These are phyloP conservation scores for Chauna torquata DNA, from an alignment of 2,113 vertebrate genomes.

Conservation along the genomic window DNA sequence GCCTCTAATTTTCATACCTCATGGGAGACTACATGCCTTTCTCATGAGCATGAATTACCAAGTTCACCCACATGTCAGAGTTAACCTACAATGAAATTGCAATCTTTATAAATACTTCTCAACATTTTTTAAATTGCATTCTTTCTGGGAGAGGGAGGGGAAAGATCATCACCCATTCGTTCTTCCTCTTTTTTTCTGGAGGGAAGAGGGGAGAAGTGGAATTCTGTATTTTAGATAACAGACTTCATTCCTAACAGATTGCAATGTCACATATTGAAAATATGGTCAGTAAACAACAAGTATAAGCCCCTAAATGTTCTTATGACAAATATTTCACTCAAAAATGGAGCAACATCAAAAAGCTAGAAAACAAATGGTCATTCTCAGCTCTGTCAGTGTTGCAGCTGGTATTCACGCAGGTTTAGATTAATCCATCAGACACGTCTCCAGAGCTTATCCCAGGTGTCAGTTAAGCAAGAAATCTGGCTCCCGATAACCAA, in stretches of 20 bases:
- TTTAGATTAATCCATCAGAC: neutral
- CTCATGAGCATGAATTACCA: neutral
- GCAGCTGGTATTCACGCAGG: conserved; percentile 10
- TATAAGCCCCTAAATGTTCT: neutral
- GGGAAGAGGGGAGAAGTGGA: neutral
- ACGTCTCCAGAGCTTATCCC: neutral
- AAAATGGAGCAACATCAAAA: conserved; percentile 39
- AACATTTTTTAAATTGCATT: neutral
- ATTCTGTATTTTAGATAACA: neutral
- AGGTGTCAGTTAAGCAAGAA: conserved; percentile 86
- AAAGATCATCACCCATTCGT: neutral
- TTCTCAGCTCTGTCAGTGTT: neutral
- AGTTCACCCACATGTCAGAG: neutral
- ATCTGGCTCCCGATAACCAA: conserved; percentile 90
- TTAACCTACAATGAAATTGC: neutral
- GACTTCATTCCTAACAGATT: conserved; percentile 6
- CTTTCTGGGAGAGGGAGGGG: neutral
- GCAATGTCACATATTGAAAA: conserved; percentile 20
- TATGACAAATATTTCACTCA: conserved; percentile 48
- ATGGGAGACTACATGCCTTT: neutral
- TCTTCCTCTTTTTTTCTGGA: neutral
- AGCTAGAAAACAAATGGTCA: conserved; percentile 37
- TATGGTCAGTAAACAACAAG: conserved; percentile 41
- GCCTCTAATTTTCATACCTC: neutral
- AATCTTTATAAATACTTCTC: neutral